Percentiles rank a stretch among this genome's conserved stretches.
Conservation (phyloP, 1,140 invertebrate genomes). For the Bombus breviceps region DNA sequence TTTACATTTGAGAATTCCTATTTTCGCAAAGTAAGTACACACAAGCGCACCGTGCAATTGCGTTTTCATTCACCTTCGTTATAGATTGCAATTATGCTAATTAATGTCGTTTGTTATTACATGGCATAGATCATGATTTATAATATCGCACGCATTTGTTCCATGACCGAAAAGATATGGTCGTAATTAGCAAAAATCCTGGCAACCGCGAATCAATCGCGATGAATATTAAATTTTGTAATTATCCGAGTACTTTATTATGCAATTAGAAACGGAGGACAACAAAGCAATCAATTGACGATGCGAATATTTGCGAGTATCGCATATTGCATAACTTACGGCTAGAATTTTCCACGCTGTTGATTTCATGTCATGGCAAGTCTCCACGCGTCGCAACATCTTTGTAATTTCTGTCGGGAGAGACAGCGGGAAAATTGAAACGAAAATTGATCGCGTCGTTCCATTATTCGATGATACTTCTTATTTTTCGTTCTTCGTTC, state of each 20-base stretch:
- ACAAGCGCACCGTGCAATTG: not conserved
- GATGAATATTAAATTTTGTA: constrained; percentile 41
- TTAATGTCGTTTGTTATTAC: not conserved
- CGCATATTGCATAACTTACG: constrained; percentile 28
- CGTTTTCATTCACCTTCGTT: not conserved
- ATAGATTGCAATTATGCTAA: constrained; percentile 21
- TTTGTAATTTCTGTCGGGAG: not conserved
- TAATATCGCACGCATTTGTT: not conserved
- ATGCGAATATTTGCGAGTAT: not conserved
- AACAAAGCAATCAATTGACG: constrained; percentile 7
- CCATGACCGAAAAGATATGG: not conserved
- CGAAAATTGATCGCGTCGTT: constrained; percentile 33
- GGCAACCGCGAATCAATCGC: not conserved
- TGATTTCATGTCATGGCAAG: constrained; percentile 31
- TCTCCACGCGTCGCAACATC: not conserved
- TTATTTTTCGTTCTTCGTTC: constrained; percentile 1
- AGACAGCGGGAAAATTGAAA: constrained; percentile 11
- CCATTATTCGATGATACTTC: constrained; percentile 11
- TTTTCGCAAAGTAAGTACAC: not conserved
- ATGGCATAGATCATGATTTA: not conserved
- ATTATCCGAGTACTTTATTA: constrained; percentile 4
- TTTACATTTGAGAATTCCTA: not conserved
- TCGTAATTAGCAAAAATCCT: constrained; percentile 28
- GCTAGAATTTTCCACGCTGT: constrained; percentile 33
- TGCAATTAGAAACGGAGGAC: constrained; percentile 12